phyloP scores from a whole-genome alignment of 2,797 vertebrate species.

The Pelodytes ibericus region DNA sequence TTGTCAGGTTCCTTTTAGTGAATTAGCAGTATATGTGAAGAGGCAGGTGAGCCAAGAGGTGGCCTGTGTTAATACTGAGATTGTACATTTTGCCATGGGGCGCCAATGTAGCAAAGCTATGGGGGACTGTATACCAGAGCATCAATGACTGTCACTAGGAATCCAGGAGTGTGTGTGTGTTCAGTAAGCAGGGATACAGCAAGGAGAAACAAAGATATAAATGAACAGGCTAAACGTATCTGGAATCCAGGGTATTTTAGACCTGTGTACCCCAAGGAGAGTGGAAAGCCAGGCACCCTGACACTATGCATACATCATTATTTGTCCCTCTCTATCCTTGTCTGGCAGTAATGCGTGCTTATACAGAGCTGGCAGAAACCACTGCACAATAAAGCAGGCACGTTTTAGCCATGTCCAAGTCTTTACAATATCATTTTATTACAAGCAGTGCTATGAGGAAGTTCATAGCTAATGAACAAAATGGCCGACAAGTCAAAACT shows the following conservation, averaged over 20 bases:
- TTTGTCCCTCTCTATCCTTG: conserved; percentile 50
- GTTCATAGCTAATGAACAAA: background rate
- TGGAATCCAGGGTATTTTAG: conserved; percentile 50
- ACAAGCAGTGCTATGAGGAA: background rate
- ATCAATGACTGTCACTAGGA: conserved; percentile 50
- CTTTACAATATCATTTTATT: background rate
- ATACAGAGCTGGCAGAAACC: conserved; percentile 41
- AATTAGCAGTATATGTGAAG: conserved; percentile 23
- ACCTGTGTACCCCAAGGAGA: conserved; percentile 46
- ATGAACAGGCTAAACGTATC: conserved; percentile 48
- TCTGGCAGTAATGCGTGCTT: conserved; percentile 32
- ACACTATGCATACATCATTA: conserved; percentile 48
- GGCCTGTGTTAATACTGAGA: conserved; percentile 45
- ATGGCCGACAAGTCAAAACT: background rate
- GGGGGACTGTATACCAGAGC: conserved; percentile 10
- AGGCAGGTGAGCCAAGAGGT: conserved; percentile 44
- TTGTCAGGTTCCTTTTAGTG: conserved; percentile 45
- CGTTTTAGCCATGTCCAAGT: conserved; percentile 8
- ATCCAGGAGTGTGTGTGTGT: conserved; percentile 33
- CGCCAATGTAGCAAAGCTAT: conserved; percentile 22
- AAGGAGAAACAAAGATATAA: conserved; percentile 39
- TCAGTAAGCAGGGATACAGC: conserved; percentile 12
- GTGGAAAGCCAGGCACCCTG: conserved; percentile 28
- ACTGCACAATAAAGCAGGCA: background rate
- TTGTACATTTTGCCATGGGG: conserved; percentile 35